Base-by-base conservation (phyloP, 53 echinoderm and acorn worm genomes). In the Astropecten irregularis region DNA sequence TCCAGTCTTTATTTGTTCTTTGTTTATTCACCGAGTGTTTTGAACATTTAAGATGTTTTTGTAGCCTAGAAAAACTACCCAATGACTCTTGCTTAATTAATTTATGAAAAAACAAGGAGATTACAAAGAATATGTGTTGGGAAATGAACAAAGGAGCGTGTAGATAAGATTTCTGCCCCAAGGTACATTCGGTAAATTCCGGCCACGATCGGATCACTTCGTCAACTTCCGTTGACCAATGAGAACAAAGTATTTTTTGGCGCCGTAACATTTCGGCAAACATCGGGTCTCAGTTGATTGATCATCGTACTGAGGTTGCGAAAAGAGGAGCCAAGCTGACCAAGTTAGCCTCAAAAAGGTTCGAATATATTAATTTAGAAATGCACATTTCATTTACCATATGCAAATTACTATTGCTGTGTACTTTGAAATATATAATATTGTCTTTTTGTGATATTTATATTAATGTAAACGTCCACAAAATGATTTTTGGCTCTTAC, bases 211-310 rank as follows among this genome's bases (percentile, higher is more conserved):
- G 89, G 27, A 22, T 48, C 54, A 76, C 68, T 67, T 58, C 89
- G 89, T 32, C 54, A 29, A 76, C 34, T 66, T 60, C 66, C 89
- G 89, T 83, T 48, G 49, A 44, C 89, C 89, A 89, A 89, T 84
- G 65, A 89, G 69, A 84, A 52, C 42, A 63, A 54, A 66, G 54
- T 51, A 60, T 72, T 84, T 88, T n/a, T 89, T 89, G 83, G 83
- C 89, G 89, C 89, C 84, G 84, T 69, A 67, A 66, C 48, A 63
- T 76, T 66, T 83, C 89, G 89, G 83, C 54, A 62, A 54, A 32
- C 57, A 16, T 89, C 84, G 84, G 89, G 76, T 72, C 50, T 4
- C 39, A 71, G 85, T 85, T 85, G 85, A 72, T 72, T 67, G 62
- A 72, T 85, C 61, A 44, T 59, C 34, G 54, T 46, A 56, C 28